These are phyloP conservation scores for Coccyzus lansbergi DNA, from an alignment of 2,797 vertebrate species.

Conservation along the genomic window DNA sequence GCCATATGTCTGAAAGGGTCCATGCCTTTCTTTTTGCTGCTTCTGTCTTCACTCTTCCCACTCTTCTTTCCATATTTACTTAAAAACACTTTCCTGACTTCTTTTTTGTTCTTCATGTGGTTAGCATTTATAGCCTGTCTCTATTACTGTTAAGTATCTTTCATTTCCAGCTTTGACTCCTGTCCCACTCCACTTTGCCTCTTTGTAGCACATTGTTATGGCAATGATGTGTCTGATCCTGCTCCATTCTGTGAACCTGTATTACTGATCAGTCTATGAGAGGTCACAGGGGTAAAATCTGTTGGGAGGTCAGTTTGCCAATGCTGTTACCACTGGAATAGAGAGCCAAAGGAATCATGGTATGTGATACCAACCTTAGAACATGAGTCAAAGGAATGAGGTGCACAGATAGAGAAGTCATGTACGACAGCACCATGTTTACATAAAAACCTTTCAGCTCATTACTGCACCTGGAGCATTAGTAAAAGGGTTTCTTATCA, in stretches of 20 bases:
- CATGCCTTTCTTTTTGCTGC: neutral
- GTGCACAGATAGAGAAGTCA: neutral
- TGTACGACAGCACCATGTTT: neutral
- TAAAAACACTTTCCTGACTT: neutral
- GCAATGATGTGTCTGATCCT: neutral
- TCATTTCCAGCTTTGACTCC: neutral
- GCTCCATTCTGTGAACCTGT: neutral
- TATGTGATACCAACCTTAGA: neutral
- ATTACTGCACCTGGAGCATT: neutral
- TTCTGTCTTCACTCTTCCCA: slow-evolving; percentile 26
- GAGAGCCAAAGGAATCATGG: neutral
- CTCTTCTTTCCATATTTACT: slow-evolving; percentile 33
- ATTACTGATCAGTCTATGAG: neutral
- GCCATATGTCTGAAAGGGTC: neutral
- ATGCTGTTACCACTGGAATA: neutral
- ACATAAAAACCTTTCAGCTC: neutral
- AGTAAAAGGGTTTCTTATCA: neutral
- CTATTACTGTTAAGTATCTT: neutral
- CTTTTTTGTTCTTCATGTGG: neutral
- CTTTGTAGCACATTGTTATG: neutral
- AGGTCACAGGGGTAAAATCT: neutral
- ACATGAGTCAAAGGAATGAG: neutral
- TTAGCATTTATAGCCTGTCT: neutral
- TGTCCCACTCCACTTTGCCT: neutral
- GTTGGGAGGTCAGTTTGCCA: neutral